Evolutionary conservation across 2,113 vertebrate genomes (phyloP).

Genomic region (Silurus asotus): DNA sequence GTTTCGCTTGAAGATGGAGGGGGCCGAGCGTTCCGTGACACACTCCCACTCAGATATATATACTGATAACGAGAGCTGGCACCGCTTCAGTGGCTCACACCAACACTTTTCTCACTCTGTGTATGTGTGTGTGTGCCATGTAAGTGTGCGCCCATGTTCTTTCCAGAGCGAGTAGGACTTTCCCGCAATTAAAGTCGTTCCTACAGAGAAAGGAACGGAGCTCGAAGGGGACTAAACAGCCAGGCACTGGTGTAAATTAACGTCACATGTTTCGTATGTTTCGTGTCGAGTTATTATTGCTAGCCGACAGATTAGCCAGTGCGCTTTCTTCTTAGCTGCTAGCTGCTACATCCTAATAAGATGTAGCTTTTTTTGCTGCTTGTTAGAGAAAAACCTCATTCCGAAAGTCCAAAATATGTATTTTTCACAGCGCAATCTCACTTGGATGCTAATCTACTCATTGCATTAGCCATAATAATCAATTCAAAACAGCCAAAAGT

Average conservation of each 20-base stretch:
- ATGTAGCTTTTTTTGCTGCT: neutral
- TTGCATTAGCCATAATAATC: neutral
- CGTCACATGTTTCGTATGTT: constrained; percentile 1
- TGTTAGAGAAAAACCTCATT: neutral
- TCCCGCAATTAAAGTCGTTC: constrained; percentile 19
- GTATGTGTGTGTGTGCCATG: constrained; percentile 43
- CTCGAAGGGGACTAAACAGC: constrained; percentile 3
- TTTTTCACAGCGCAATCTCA: neutral
- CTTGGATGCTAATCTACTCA: neutral
- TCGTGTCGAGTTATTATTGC: neutral
- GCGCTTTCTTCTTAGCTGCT: neutral
- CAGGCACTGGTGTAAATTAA: neutral
- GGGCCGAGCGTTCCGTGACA: constrained; percentile 37
- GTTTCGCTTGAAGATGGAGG: constrained; percentile 29
- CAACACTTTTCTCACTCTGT: constrained; percentile 62
- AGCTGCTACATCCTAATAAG: neutral
- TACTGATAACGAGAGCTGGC: constrained; percentile 73
- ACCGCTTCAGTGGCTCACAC: constrained; percentile 66
- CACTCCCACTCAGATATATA: constrained; percentile 61
- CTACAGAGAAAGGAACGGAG: neutral
- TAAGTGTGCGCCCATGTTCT: neutral
- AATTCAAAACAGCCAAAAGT: neutral
- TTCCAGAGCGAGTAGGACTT: neutral
- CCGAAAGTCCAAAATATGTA: too few relatives aligned
- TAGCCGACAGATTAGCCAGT: constrained; percentile 9